A percentile compares a stretch with the other conserved stretches of the same genome.
Evolutionary conservation across 2,113 vertebrate species (phyloP).

Genomic region (Crotalus horridus): DNA sequence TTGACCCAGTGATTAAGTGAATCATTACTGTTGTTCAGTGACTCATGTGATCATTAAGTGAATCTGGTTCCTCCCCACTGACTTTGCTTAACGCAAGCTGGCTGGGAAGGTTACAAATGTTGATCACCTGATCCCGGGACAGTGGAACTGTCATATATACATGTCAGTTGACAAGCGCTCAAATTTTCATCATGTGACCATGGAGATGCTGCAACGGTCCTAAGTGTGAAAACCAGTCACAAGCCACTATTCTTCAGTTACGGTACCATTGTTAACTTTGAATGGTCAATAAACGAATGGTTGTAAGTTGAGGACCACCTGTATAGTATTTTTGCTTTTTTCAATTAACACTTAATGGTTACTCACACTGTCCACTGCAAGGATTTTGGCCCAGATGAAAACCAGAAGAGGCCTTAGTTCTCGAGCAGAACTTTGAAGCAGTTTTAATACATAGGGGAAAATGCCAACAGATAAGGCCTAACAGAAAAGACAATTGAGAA

Average conservation of each 20-base stretch:
- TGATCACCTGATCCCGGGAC: neutral
- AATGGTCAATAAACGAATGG: neutral
- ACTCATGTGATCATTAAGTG: neutral
- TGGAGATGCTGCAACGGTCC: neutral
- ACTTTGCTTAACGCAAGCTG: neutral
- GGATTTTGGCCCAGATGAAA: conserved; percentile 99
- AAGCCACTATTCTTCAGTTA: neutral
- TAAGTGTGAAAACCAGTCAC: neutral
- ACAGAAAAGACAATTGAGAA: conserved; percentile 19
- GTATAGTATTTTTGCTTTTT: neutral
- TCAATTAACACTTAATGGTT: neutral
- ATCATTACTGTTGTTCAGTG: neutral
- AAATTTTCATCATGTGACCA: neutral
- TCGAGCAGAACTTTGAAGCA: conserved; percentile 94
- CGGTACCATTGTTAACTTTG: neutral
- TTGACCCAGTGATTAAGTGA: neutral
- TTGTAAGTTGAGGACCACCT: neutral
- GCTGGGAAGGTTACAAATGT: neutral
- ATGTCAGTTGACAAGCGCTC: neutral
- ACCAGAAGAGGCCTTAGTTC: conserved; percentile 93
- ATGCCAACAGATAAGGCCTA: conserved; percentile 97
- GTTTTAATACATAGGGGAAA: conserved; percentile 95
- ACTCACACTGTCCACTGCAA: conserved; percentile 97
- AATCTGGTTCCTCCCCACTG: neutral
- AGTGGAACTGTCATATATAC: neutral